Evolutionary conservation across 2,888 invertebrate genomes (phyloP), one percentile per base, ranked within the genome.

Genomic region (Lasioglossum marginatum): DNA sequence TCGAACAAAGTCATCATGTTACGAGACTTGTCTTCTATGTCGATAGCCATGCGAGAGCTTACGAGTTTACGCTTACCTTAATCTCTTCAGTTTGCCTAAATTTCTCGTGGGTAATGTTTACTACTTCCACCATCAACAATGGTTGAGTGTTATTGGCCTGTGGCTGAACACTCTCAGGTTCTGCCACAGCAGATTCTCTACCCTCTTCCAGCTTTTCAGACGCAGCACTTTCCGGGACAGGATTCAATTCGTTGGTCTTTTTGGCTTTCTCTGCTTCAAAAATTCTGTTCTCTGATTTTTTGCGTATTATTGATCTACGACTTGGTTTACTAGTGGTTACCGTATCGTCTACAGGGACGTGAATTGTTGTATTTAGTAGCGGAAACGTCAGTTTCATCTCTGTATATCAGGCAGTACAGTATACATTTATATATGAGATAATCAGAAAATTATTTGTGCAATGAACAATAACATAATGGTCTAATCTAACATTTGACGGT

Each of bases 71-170:
- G 16, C 45, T 34, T 90, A 97, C 97, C 96, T 99, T 99, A 23
- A 99, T 98, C 96, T 99, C 99, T 94, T 99, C 99, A 0, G 98
- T 99, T 94, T 98, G 98, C 89, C 97, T 96, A 94, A 98, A 99
- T 90, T 98, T 97, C 87, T 98, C 97, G 92, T 99, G 98, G 81
- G 97, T 96, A 78, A 99, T 95, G 96, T 99, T 99, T 95, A 99
- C 99, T 37, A 99, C 98, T 95, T 99, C 98, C 0, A 97, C 99
- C 98, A 99, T 98, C 86, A 99, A 95, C 31, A 99, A 96, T 23
- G 96, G 96, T 88, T 96, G 96, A 40, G 87, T 76, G 80, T 81
- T 85, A 63, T 87, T 68, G 63, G 88, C 63, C n/a, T 83, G 80
- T 14, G 86, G n/a, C n/a, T 70, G 40, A 70, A 5, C 40, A 70